Conservation (phyloP, 2,797 vertebrate species). For the Crossoptilon crossoptilon region DNA sequence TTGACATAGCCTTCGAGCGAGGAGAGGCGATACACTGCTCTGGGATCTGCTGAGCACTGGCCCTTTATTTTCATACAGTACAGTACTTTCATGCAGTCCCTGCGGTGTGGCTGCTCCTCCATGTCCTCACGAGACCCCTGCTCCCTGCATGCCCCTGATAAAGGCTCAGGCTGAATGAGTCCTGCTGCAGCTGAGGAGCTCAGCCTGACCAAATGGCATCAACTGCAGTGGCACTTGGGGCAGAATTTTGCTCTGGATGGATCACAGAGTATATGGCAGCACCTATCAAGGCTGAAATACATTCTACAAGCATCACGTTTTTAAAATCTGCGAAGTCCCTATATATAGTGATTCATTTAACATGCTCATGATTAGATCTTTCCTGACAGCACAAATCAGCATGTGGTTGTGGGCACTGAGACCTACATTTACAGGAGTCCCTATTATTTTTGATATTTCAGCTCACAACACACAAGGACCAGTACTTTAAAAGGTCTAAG, state of each 20-base stretch:
- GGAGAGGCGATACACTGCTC: background rate
- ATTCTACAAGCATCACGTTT: fast-evolving
- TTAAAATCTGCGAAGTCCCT: background rate
- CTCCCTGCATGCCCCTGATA: fast-evolving
- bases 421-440: background rate
- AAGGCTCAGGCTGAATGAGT: background rate
- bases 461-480: background rate
- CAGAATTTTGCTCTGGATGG: background rate
- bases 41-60: background rate
- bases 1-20: background rate
- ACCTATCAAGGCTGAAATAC: background rate
- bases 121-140: background rate
- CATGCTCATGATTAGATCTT: background rate
- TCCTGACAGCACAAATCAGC: background rate
- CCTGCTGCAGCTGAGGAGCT: background rate
- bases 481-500: background rate
- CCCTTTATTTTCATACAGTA: background rate
- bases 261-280: fast-evolving
- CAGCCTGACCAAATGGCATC: fast-evolving
- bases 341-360: background rate
- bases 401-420: background rate
- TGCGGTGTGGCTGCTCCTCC: background rate
- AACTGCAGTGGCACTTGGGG: background rate
- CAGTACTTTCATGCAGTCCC: fast-evolving
- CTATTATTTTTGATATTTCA: background rate